Percentiles rank a stretch among this genome's conserved stretches.
phyloP scores from a whole-genome alignment of 2,113 vertebrate genomes.

The Laticauda laticaudata region DNA sequence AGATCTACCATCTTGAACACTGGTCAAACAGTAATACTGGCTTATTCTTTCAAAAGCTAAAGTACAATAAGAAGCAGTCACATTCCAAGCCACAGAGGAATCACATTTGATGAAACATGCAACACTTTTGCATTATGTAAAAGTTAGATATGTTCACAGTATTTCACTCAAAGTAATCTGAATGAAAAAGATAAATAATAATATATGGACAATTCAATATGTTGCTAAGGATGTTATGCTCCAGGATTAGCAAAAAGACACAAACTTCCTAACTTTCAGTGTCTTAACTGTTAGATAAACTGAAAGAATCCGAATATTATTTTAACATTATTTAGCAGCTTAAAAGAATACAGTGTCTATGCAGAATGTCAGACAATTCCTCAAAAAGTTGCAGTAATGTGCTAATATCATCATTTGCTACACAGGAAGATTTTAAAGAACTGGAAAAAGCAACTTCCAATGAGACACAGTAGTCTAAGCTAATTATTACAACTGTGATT shows the following conservation, averaged over 20 bases:
- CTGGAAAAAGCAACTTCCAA: not conserved
- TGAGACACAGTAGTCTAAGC: not conserved
- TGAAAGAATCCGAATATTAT: not conserved
- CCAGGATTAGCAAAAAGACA: not conserved
- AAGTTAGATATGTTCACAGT: not conserved
- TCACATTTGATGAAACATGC: not conserved
- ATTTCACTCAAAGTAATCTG: not conserved
- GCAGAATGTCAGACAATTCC: accelerated
- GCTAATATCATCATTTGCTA: not conserved
- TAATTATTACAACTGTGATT: not conserved
- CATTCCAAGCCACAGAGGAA: not conserved
- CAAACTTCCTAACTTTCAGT: not conserved
- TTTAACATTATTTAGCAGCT: not conserved
- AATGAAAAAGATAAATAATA: not conserved
- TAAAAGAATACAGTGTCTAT: constrained; percentile 3
- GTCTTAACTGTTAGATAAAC: not conserved
- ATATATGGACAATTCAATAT: not conserved
- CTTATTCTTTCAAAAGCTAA: not conserved
- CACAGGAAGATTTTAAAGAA: constrained; percentile 10
- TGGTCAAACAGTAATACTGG: not conserved
- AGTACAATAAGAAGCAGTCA: not conserved
- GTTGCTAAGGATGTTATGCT: not conserved
- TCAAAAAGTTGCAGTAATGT: not conserved
- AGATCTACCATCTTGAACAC: not conserved
- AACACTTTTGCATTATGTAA: not conserved